A percentile compares a stretch with the other conserved stretches of the same genome.
Conservation (phyloP, 2,113 vertebrate genomes). For the Grallaria varia region DNA sequence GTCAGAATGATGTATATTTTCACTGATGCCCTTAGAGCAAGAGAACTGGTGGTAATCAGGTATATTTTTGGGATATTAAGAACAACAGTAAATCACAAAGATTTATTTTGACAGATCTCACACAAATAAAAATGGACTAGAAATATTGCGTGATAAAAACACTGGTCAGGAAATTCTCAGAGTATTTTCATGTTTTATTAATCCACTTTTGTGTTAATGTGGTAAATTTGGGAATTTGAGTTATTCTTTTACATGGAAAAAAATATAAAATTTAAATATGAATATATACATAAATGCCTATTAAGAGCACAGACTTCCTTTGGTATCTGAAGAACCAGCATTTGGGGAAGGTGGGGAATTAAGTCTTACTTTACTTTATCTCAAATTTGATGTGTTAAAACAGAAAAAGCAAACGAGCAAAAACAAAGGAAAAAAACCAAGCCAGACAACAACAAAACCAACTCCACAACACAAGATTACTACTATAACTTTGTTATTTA, state of each 20-base stretch:
- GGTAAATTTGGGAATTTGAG: background rate
- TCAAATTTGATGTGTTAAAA: background rate
- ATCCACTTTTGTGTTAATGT: background rate
- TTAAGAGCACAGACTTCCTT: background rate
- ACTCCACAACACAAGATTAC: background rate
- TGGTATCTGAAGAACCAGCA: background rate
- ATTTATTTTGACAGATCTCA: background rate
- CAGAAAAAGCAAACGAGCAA: background rate
- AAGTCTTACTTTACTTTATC: background rate
- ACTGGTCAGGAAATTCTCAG: background rate
- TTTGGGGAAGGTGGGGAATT: background rate
- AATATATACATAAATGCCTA: background rate
- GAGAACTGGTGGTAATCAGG: background rate
- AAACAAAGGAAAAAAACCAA: background rate
- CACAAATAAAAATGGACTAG: background rate
- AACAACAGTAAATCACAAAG: background rate
- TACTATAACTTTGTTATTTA: background rate
- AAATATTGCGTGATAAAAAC: background rate
- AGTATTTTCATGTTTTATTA: background rate
- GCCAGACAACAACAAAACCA: background rate
- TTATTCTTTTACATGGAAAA: background rate
- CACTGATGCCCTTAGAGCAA: background rate
- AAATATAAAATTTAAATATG: background rate
- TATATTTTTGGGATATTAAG: background rate
- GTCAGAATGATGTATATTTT: background rate